phyloP scores from a whole-genome alignment of 1,140 invertebrate genomes.

The Drosophila persimilis region DNA sequence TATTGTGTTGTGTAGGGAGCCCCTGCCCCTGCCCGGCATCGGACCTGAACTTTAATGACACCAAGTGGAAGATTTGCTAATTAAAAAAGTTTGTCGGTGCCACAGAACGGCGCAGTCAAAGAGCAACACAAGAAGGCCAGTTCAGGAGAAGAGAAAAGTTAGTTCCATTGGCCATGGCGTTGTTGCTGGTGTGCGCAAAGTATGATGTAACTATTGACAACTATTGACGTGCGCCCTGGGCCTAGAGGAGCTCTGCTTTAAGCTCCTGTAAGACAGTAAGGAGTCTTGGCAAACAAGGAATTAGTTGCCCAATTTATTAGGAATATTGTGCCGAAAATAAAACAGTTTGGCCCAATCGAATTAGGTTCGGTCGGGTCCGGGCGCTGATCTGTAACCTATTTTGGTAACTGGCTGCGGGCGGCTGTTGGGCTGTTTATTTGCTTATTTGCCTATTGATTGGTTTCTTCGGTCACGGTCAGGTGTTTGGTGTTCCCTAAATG shows the following conservation, averaged over 20 bases:
- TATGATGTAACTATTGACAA: slow-evolving; percentile 49
- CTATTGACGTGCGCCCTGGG: slow-evolving; percentile 16
- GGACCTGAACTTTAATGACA: slow-evolving; percentile 60
- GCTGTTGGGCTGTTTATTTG: slow-evolving; percentile 27
- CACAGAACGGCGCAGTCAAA: not conserved
- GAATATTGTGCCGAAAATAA: slow-evolving; percentile 33
- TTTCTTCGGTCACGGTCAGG: slow-evolving; percentile 25
- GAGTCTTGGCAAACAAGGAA: slow-evolving; percentile 16
- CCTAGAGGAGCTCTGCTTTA: slow-evolving; percentile 6
- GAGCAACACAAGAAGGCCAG: slow-evolving; percentile 13
- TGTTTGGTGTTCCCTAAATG: slow-evolving; percentile 9
- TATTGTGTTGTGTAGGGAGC: slow-evolving; percentile 33
- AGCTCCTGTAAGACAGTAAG: slow-evolving; percentile 23
- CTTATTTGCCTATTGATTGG: slow-evolving; percentile 55
- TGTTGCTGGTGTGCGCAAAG: slow-evolving; percentile 1
- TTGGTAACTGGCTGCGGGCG: slow-evolving; percentile 36
- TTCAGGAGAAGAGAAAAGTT: slow-evolving; percentile 16
- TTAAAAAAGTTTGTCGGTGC: slow-evolving; percentile 71
- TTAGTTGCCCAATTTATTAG: slow-evolving; percentile 39
- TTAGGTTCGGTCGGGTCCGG: not conserved
- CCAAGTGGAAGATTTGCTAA: slow-evolving; percentile 62
- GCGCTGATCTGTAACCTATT: slow-evolving; percentile 23
- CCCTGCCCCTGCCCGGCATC: not conserved
- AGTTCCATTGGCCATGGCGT: slow-evolving; percentile 1
- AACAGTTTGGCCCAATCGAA: slow-evolving; percentile 28